These are phyloP conservation scores for Malurus leucopterus DNA, from an alignment of 2,797 vertebrate genomes.

Conservation along the genomic window DNA sequence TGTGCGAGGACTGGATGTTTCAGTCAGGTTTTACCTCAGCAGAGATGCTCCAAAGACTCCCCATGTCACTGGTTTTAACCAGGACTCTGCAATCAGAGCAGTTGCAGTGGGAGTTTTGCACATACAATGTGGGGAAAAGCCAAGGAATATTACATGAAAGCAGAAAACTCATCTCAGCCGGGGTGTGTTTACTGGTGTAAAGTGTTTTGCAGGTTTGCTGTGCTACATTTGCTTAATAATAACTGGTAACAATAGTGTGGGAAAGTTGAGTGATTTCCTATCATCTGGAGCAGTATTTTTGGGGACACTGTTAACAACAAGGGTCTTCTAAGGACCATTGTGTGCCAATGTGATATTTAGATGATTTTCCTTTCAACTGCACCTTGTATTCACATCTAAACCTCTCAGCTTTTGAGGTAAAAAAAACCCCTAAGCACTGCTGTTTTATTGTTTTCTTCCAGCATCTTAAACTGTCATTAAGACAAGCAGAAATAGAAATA, in stretches of 20 bases:
- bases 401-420: neutral
- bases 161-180: neutral
- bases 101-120: neutral
- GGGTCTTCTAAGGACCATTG: neutral
- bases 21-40: neutral
- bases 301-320: neutral
- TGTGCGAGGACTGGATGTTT: neutral
- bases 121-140: fast-evolving
- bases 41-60: neutral
- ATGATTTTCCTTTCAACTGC: neutral
- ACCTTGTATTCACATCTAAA: neutral
- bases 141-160: neutral
- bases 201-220: neutral
- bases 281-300: neutral
- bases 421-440: neutral
- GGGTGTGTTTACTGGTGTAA: neutral
- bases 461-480: neutral
- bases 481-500: neutral
- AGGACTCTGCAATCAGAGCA: neutral
- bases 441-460: neutral
- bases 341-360: neutral
- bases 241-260: neutral
- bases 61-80: neutral
- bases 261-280: neutral
- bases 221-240: neutral